These are phyloP conservation scores for Halcyon smyrnensis DNA, from an alignment of 2,797 vertebrate species.

Conservation along the genomic window DNA sequence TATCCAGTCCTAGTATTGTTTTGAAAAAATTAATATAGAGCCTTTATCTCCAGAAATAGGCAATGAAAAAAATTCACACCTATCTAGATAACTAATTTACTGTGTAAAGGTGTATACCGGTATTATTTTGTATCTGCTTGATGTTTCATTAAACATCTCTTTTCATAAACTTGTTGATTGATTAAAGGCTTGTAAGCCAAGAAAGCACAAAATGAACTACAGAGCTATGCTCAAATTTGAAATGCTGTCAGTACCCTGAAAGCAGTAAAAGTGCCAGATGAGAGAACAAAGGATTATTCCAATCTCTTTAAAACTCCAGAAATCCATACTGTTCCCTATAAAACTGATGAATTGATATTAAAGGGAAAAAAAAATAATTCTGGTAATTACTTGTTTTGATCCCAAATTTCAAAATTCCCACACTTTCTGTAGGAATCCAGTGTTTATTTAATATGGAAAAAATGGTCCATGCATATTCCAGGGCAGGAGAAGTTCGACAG, in stretches of 20 bases:
- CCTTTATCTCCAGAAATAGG: not conserved
- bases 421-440: not conserved
- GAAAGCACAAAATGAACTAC: not conserved
- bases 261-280: not conserved
- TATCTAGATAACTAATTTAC: not conserved
- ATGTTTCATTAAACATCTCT: not conserved
- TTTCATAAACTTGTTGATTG: not conserved
- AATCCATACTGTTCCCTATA: not conserved
- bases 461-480: rapidly evolving
- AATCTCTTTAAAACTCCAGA: not conserved
- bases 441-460: not conserved
- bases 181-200: not conserved
- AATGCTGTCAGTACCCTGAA: not conserved
- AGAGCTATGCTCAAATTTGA: not conserved
- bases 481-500: not conserved
- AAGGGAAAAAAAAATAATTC: not conserved
- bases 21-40: not conserved
- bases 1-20: not conserved
- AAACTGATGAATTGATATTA: not conserved
- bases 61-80: not conserved
- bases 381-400: not conserved
- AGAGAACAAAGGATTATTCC: not conserved
- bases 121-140: not conserved
- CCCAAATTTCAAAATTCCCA: not conserved
- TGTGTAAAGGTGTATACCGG: rapidly evolving